These are phyloP conservation scores for Phanerotoma sp. DNA, from an alignment of 2,888 invertebrate genomes.

Conservation along the genomic window DNA sequence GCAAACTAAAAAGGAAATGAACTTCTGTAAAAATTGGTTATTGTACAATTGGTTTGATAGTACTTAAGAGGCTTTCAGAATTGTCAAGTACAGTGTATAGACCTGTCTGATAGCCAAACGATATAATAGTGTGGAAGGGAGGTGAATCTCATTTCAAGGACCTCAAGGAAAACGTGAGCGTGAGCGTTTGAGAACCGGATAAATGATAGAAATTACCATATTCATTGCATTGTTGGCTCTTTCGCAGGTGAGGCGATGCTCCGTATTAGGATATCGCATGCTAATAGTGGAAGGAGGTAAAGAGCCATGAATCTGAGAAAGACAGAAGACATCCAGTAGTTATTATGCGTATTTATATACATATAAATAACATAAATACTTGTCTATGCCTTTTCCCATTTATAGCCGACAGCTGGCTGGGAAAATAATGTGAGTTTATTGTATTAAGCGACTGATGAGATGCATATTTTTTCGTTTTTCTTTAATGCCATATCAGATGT, in stretches of 20 bases:
- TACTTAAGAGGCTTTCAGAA: too few species aligned
- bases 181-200: constrained; percentile 39
- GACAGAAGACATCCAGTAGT: background rate
- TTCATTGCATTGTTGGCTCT: constrained; percentile 47
- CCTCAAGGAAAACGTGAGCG: constrained; percentile 31
- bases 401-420: constrained; percentile 5
- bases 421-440: constrained; percentile 2
- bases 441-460: background rate
- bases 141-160: constrained; percentile 44
- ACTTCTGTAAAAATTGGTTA: constrained; percentile 33
- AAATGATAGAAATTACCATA: constrained; percentile 54
- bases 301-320: constrained; percentile 9
- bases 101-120: background rate
- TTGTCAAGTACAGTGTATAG: constrained; percentile 10
- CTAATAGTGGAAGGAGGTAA: constrained; percentile 23
- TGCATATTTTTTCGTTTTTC: too few species aligned
- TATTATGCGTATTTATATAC: background rate
- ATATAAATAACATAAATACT: constrained; percentile 10
- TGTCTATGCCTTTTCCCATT: constrained; percentile 7
- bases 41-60: too few species aligned
- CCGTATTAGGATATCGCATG: constrained; percentile 48
- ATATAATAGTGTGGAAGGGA: background rate
- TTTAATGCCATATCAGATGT: too few species aligned
- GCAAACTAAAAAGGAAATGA: constrained; percentile 37
- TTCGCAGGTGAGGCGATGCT: constrained; percentile 39